Conservation (phyloP, 2,888 invertebrate genomes). For the Cartodere bifasciata region DNA sequence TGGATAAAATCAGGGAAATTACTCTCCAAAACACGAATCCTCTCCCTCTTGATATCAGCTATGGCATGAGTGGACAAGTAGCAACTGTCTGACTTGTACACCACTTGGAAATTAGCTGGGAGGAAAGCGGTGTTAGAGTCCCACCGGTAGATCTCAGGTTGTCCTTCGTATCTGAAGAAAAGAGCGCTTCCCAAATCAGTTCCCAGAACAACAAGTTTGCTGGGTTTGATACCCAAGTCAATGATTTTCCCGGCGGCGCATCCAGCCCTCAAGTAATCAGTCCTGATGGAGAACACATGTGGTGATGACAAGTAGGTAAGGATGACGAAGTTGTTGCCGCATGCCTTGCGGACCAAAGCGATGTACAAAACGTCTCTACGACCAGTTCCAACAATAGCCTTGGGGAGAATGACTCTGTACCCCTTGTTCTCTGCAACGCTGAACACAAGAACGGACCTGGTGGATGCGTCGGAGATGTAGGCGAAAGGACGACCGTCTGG, state of each 20-base stretch:
- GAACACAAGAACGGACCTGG: slow-evolving; percentile 38
- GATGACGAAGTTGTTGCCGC: slow-evolving; percentile 39
- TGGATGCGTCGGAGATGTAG: slow-evolving; percentile 39
- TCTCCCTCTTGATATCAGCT: slow-evolving; percentile 41
- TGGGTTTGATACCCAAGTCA: slow-evolving; percentile 44
- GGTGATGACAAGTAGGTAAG: slow-evolving; percentile 46
- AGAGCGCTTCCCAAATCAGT: slow-evolving; percentile 46
- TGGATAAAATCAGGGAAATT: slow-evolving; percentile 53
- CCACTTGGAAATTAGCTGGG: slow-evolving; percentile 42
- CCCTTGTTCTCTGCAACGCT: slow-evolving; percentile 38
- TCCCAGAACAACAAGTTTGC: slow-evolving; percentile 44
- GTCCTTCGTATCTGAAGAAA: slow-evolving; percentile 49
- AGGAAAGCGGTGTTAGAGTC: slow-evolving; percentile 45
- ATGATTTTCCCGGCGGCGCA: slow-evolving; percentile 41
- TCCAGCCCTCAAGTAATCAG: slow-evolving; percentile 40
- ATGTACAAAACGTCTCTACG: slow-evolving; percentile 47
- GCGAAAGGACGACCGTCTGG: slow-evolving; percentile 36
- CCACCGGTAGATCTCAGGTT: slow-evolving; percentile 51
- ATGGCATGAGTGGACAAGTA: slow-evolving; percentile 48
- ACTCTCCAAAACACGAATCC: slow-evolving; percentile 52
- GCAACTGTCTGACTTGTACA: slow-evolving; percentile 45
- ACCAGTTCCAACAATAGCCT: slow-evolving; percentile 33
- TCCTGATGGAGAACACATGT: slow-evolving; percentile 43
- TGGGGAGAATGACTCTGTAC: slow-evolving; percentile 44
- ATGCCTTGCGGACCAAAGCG: slow-evolving; percentile 38